Base-by-base conservation (phyloP, 1,140 invertebrate species). In the Drosophila serrata region DNA sequence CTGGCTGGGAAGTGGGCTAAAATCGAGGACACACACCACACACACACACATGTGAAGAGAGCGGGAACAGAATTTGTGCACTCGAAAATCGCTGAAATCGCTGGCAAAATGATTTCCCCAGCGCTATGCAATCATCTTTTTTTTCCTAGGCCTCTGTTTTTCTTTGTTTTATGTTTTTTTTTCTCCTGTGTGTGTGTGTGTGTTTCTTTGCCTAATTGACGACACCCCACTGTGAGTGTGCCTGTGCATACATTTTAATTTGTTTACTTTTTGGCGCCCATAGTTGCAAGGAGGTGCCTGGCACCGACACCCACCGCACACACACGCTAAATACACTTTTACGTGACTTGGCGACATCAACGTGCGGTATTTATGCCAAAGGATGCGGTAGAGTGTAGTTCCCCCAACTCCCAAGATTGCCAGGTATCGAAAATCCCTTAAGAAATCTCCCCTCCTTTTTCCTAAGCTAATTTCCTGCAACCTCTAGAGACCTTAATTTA, bases 191-290 rank as follows among this genome's bases (percentile, higher is more conserved):
- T 77, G 40, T 48, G n/a, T 62, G 33, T 73, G 43, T 60, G 43
- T 78, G 40, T 57, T 43, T 42, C 51, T 40, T 17, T 53, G 39
- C 74, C 79, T 86, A 86, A 86, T 87, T 86, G 82, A 55, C 55
- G 65, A 65, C 76, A 73, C 58, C 42, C 45, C 15, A 27, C 48
- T 39, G 60, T 27, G 61, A 48, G 48, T 77, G 79, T 53, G 33
- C 74, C 68, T 87, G 74, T 87, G 82, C 82, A 85, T 65, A 85
- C 82, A 85, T 87, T 86, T 86, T 86, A 86, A 86, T 86, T 86
- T 86, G 82, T 86, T 86, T 86, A 86, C 82, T 86, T 79, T 79
- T 82, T 46, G 45, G 81, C 51, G 82, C 75, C 75, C 64, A 75
- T 87, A 79, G 82, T 85, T 81, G 75, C 62, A 61, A 42, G 59